Conservation (phyloP, 2,113 vertebrate species). For the Microtus pennsylvanicus region DNA sequence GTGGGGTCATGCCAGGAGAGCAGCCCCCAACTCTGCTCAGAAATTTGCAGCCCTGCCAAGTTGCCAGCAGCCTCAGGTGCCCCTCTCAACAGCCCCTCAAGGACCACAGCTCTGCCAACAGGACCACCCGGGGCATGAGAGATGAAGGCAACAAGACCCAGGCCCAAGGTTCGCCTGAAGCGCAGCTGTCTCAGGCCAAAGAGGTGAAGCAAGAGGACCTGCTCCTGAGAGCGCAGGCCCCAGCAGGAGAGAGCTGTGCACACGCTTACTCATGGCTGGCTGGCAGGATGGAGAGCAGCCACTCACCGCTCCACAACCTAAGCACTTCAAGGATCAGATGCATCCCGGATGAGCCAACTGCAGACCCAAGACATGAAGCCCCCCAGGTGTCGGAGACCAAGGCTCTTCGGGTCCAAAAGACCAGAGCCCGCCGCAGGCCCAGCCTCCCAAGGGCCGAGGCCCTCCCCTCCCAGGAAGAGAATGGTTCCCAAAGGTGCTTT, state of each 20-base stretch:
- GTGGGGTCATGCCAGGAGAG: slow-evolving; percentile 87
- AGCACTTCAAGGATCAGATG: slow-evolving; percentile 90
- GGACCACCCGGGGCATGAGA: slow-evolving; percentile 81
- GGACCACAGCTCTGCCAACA: slow-evolving; percentile 79
- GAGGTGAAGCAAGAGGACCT: slow-evolving; percentile 93
- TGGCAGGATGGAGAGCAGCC: slow-evolving; percentile 89
- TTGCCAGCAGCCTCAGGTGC: slow-evolving; percentile 87
- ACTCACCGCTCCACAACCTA: slow-evolving; percentile 93
- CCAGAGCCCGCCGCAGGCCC: slow-evolving; percentile 89
- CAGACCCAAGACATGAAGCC: slow-evolving; percentile 92
- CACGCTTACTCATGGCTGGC: slow-evolving; percentile 89
- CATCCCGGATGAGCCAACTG: slow-evolving; percentile 89
- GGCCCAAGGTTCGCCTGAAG: slow-evolving; percentile 89
- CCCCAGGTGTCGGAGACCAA: slow-evolving; percentile 91
- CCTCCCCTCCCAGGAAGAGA: slow-evolving; percentile 90
- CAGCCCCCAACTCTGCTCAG: slow-evolving; percentile 91
- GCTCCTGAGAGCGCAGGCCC: slow-evolving; percentile 88
- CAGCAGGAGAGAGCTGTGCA: slow-evolving; percentile 87
- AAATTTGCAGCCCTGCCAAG: slow-evolving; percentile 92
- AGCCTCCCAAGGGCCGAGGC: slow-evolving; percentile 88
- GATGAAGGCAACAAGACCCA: slow-evolving; percentile 84
- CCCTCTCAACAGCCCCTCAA: slow-evolving; percentile 89
- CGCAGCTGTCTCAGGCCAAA: slow-evolving; percentile 91
- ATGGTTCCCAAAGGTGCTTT: slow-evolving; percentile 90
- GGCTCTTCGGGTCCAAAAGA: slow-evolving; percentile 80